Base-by-base conservation (phyloP, 1,140 invertebrate species). In the Daktulosphaira vitifoliae region DNA sequence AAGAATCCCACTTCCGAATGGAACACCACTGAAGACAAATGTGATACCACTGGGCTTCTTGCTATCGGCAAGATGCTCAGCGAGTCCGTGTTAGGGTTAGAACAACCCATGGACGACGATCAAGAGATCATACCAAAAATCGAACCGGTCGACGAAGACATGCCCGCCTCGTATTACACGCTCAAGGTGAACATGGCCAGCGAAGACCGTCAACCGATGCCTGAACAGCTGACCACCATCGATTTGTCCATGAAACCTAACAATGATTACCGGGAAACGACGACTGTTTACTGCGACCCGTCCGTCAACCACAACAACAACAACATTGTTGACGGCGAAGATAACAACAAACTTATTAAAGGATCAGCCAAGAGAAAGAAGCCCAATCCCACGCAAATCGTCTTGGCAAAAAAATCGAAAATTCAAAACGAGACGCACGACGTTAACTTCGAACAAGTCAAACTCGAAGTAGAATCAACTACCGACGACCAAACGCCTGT, bases 81-180 rank as follows among this genome's bases (percentile, higher is more conserved):
- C 1, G 75, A 78, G 18, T 71, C 71, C 5, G 77, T 78, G 1
- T 50, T 69, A 7, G 73, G 73, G 25, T 73, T 76, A 18, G 77
- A 78, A 33, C 74, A 78, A 37, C 75, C 75, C 29, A 20, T 74
- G 15, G 73, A 13, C n/a, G 70, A 42, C 13, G 16, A 59, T 11
- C 46, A 51, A 20, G 59, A 68, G 2, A 42, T 46, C 29, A 52
- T 67, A n/a, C 42, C 65, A 9, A 62, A 67, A 52, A 22, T 64
- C 62, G 26, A 67, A n/a, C 51, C 39, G 16, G 26, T 46, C 50
- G 65, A 66, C 13, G 65, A 66, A 5, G 65, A 53, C 5, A 23
- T 25, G 22, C 18, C 38, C 13, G 16, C 20, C 13, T 65, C 62
- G 38, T 42, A 49, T 42, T 59, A 46, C 44, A 49, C 38, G 25